Evolutionary conservation across 2,113 vertebrate species (phyloP), one percentile per base, ranked within the genome.

Genomic region (Seriola aureovittata): DNA sequence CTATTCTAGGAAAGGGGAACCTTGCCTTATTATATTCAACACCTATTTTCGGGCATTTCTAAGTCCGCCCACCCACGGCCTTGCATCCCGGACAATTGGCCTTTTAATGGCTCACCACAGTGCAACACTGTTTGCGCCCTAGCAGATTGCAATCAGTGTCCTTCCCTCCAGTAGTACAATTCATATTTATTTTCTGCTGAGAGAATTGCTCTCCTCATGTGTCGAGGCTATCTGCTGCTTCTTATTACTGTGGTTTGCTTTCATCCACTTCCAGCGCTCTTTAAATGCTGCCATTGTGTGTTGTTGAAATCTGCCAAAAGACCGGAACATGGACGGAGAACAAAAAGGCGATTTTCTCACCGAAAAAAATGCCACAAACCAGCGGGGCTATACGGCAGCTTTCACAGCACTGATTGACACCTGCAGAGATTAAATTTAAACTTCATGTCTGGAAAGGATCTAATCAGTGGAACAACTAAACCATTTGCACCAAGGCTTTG

Each of bases 171-270:
- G 95, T 88, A 75, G 88, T 94, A 97, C 96, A 96, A 96, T 96
- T 97, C 94, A 94, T 96, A 96, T 96, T 96, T 96, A 97, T 96
- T 96, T 89, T 91, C 91, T 94, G 68, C 84, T 58, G 91, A 93
- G 94, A 95, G 95, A 97, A 96, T 95, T 95, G 92, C 93, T 96
- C 95, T 95, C 93, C 95, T 96, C 96, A 95, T 95, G 95, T 95
- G 95, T 94, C 92, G 93, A 91, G 94, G 91, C 94, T 95, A 96
- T 96, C 96, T 95, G 92, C 95, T 96, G 95, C 94, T 95, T 97
- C 95, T 94, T 95, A 95, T 97, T 97, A 96, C 94, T 96, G 94
- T 86, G 78, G 68, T 93, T 93, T 74, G 92, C 96, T 96, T 97
- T 97, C 95, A 97, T 97, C 96, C 93, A 86, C 94, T 95, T 97